Base-by-base conservation (phyloP, 2,113 vertebrate species). In the Caranx melampygus region DNA sequence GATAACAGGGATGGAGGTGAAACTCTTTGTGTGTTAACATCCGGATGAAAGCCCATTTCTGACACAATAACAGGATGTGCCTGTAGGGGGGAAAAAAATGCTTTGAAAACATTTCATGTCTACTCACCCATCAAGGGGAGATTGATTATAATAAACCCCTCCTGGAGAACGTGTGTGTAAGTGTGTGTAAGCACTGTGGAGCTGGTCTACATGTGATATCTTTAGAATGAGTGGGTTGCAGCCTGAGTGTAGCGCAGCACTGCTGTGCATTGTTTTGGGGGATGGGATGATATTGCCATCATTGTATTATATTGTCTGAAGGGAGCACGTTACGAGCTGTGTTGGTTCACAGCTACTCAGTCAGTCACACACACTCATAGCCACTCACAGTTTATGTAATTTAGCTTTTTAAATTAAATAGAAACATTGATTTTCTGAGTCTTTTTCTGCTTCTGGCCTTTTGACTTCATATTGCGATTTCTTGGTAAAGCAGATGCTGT, bases 211-310 rank as follows among this genome's bases (percentile, higher is more conserved):
- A 76, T 84, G 88, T 81, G 92, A 92, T 94, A 95, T 95, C 93
- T 94, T 94, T 94, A 94, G 92, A 94, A 88, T 85, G 93, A 94
- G 94, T 95, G 93, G 94, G 94, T 40, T 84, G 92, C 45, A 78
- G 85, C 82, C 83, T 81, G 77, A 87, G 85, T 63, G 86, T 89
- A 78, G 78, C 77, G 84, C 78, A 81, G 88, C 86, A 51, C 67
- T 86, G 84, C 74, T 72, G 83, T 84, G 68, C 66, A 78, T 91
- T 84, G 84, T 89, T 90, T 92, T 85, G 90, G 88, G 90, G 89
- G 88, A 91, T 87, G 92, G 88, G 87, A 89, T 81, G 70, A 79
- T 33, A 45, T 78, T 83, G 62, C 60, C 82, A 72, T 88, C 79
- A 87, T 91, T 91, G 45, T 89, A 68, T 85, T 82, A 79, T 70